These are phyloP conservation scores for Labeo catla DNA, from an alignment of 2,113 vertebrate species.

Conservation along the genomic window DNA sequence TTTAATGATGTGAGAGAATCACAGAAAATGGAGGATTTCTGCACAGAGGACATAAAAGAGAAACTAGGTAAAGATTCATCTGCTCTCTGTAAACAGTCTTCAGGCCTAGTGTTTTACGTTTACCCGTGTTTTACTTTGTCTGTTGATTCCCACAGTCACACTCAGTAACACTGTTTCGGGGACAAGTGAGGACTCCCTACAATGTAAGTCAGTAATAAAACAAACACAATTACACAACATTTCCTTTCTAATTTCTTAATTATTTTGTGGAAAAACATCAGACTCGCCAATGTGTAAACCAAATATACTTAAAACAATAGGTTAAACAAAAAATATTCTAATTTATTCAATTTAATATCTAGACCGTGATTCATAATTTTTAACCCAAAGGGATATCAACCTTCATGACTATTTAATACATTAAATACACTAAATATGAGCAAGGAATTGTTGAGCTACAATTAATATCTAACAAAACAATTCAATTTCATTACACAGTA, in stretches of 20 bases:
- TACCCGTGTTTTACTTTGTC: background rate
- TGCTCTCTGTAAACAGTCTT: background rate
- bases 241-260: too few species aligned
- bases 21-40: background rate
- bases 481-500: background rate
- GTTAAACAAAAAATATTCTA: too few species aligned
- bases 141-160: background rate
- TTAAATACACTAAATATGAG: background rate
- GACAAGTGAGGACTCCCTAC: background rate
- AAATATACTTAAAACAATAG: too few species aligned
- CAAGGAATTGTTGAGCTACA: too few species aligned
- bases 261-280: too few species aligned
- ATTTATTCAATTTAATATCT: too few species aligned
- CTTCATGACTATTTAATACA: too few species aligned
- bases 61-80: background rate
- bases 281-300: too few species aligned
- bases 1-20: background rate
- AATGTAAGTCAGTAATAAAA: background rate
- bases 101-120: background rate
- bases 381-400: too few species aligned
- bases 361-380: too few species aligned
- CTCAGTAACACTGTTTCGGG: background rate
- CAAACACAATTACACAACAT: background rate
- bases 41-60: background rate
- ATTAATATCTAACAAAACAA: too few species aligned